phyloP scores from a whole-genome alignment of 2,113 vertebrate genomes.

The Aptenodytes patagonicus region DNA sequence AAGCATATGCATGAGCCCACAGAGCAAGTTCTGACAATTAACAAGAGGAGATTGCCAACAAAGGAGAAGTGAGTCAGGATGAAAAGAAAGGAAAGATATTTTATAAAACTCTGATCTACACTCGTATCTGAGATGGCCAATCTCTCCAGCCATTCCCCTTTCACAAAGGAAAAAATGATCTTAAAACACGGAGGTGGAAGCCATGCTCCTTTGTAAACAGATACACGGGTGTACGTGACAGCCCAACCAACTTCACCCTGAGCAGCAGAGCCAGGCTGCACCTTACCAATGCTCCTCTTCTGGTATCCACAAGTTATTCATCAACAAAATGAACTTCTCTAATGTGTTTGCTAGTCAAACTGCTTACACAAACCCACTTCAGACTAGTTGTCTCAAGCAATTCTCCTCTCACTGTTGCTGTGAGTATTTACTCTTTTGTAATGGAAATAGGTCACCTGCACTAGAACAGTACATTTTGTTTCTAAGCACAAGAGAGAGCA shows the following conservation, averaged over 20 bases:
- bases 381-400: neutral
- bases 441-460: constrained; percentile 15
- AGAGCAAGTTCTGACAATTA: neutral
- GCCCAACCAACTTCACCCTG: too few relatives aligned
- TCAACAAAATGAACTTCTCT: neutral
- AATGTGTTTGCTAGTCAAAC: neutral
- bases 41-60: neutral
- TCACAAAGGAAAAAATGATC: neutral
- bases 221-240: neutral
- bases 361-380: neutral
- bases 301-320: neutral
- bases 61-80: neutral
- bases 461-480: neutral
- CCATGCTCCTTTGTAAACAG: neutral
- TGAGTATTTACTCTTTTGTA: neutral
- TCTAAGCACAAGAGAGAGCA: neutral
- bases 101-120: neutral
- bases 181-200: neutral
- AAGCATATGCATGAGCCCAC: neutral
- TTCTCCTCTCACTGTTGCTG: neutral
- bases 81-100: neutral
- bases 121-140: neutral
- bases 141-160: neutral
- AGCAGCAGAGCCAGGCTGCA: neutral
- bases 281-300: neutral